Percentiles rank a stretch among this genome's conserved stretches.
These are phyloP conservation scores for Falcunculus frontatus DNA, from an alignment of 2,113 vertebrate genomes.

Conservation along the genomic window DNA sequence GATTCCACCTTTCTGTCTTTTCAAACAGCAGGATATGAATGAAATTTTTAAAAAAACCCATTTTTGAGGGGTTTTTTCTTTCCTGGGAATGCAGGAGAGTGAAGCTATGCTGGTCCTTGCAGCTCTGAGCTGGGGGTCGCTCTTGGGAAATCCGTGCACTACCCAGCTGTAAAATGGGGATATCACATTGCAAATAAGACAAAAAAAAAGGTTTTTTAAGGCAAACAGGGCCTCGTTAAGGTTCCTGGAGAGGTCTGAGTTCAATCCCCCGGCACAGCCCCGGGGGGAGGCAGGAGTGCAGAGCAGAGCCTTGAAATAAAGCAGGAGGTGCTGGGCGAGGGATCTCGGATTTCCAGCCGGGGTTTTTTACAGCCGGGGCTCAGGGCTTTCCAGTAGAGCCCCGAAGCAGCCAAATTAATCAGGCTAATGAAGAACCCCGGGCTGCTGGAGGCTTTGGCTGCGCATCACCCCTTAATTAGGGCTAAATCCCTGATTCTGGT, in stretches of 20 bases:
- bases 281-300: background rate
- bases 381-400: background rate
- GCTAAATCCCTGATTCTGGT: background rate
- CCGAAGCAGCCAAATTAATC: background rate
- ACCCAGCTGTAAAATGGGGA: background rate
- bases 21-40: background rate
- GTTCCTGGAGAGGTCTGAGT: background rate
- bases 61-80: background rate
- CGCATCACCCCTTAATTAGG: constrained; percentile 8
- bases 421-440: background rate
- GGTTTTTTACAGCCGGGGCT: background rate
- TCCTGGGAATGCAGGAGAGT: background rate
- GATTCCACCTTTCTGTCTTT: background rate
- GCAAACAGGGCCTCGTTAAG: background rate
- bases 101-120: too few species aligned
- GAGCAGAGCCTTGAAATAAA: background rate
- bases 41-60: fast-evolving
- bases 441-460: background rate
- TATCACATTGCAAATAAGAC: background rate
- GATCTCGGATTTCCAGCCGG: background rate
- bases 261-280: background rate
- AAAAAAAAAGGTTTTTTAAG: background rate
- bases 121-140: background rate
- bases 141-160: background rate
- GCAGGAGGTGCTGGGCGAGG: background rate